phyloP scores from a whole-genome alignment of 2,888 invertebrate species.

The Melinopterus prodromus region DNA sequence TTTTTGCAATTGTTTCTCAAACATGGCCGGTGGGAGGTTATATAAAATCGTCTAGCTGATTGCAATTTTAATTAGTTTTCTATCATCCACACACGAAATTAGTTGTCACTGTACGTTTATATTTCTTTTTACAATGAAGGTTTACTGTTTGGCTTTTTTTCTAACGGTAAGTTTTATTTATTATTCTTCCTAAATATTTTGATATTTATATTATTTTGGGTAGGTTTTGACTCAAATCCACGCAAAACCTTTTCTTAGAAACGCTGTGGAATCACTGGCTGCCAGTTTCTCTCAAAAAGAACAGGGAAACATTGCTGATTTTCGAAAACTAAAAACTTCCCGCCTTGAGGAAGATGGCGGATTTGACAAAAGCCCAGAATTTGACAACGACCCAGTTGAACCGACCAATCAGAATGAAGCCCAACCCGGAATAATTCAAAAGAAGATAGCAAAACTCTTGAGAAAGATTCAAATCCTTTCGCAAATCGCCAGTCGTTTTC shows the following conservation, averaged over 20 bases:
- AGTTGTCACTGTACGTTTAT: background rate
- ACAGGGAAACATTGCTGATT: slow-evolving; percentile 29
- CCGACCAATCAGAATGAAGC: slow-evolving; percentile 35
- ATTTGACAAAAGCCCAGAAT: background rate
- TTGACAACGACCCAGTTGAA: background rate
- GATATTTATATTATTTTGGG: slow-evolving; percentile 13
- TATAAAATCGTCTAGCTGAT: background rate
- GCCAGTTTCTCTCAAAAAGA: slow-evolving; percentile 17
- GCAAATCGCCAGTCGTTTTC: slow-evolving; percentile 28
- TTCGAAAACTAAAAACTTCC: slow-evolving; percentile 9
- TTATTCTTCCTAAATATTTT: background rate
- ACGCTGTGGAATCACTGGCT: slow-evolving; percentile 21
- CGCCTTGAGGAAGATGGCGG: slow-evolving; percentile 11
- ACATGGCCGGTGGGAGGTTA: background rate
- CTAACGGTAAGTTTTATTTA: slow-evolving; percentile 19
- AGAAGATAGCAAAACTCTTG: slow-evolving; percentile 42
- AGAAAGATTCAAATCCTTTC: slow-evolving; percentile 41
- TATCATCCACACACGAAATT: background rate
- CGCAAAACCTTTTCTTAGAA: slow-evolving; percentile 31
- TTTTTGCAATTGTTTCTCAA: background rate
- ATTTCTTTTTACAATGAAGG: background rate
- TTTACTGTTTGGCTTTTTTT: background rate
- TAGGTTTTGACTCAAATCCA: slow-evolving; percentile 27
- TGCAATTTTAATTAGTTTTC: background rate
- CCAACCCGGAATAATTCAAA: slow-evolving; percentile 37